A percentile compares a stretch with the other conserved stretches of the same genome.
Conservation (phyloP, 2,888 invertebrate species). For the Apamea crenata region DNA sequence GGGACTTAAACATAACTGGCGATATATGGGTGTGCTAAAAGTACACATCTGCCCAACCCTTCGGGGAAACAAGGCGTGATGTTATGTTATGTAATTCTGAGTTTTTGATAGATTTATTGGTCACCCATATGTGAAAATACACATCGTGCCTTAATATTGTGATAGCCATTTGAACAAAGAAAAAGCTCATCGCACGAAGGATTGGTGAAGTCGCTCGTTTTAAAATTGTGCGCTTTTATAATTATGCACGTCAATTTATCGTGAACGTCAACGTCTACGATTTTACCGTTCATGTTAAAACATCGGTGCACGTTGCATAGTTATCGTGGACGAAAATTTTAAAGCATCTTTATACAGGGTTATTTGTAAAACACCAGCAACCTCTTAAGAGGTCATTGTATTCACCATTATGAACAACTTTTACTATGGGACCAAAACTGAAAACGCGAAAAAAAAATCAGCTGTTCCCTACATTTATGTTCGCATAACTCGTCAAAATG, state of each 20-base stretch:
- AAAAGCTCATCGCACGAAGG: not conserved
- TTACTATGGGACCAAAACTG: no score
- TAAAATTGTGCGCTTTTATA: not conserved
- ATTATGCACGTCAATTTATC: not conserved
- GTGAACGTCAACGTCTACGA: not conserved
- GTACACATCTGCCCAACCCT: no score
- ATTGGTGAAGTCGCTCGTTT: not conserved
- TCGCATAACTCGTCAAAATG: no score
- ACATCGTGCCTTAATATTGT: not conserved
- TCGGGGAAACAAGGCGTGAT: no score
- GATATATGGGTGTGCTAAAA: no score
- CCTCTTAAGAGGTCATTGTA: no score
- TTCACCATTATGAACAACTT: no score
- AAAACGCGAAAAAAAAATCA: no score
- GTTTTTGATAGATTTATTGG: not conserved
- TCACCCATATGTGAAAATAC: not conserved
- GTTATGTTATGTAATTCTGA: not conserved
- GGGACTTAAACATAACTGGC: no score
- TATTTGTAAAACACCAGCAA: no score
- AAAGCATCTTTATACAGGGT: no score
- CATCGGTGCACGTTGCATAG: not conserved
- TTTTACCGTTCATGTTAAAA: not conserved
- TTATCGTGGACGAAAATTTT: not conserved
- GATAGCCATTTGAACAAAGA: not conserved
- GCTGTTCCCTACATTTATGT: no score